Evolutionary conservation across 2,888 invertebrate genomes (phyloP).

Genomic region (Napeogenes sylphis): DNA sequence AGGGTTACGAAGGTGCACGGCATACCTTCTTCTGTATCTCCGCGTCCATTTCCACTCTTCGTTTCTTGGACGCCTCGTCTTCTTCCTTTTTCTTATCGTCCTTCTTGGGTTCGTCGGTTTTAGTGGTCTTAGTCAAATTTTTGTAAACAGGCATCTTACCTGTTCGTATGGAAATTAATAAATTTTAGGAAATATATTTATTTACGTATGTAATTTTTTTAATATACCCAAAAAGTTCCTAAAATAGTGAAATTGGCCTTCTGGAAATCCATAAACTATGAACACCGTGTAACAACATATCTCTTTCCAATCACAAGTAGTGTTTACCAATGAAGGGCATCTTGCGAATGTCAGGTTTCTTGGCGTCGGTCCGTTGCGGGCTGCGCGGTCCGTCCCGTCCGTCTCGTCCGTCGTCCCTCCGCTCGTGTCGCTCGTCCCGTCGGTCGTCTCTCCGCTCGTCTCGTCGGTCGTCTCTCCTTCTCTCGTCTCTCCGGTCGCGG

Average conservation of each 20-base stretch:
- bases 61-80: constrained; percentile 60
- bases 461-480: constrained; percentile 23
- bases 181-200: no score
- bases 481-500: constrained; percentile 22
- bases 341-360: constrained; percentile 80
- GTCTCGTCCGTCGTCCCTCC: constrained; percentile 26
- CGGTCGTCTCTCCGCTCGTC: constrained; percentile 30
- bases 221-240: no score
- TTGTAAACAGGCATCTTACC: constrained; percentile 88
- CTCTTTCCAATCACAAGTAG: background rate
- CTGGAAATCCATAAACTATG: background rate
- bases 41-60: constrained; percentile 74
- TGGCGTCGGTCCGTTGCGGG: constrained; percentile 39
- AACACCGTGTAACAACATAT: background rate
- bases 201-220: no score
- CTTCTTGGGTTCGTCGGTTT: constrained; percentile 70
- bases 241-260: no score
- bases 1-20: no score
- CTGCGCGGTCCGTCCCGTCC: constrained; percentile 26
- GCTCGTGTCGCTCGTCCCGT: constrained; percentile 29
- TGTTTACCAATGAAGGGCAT: constrained; percentile 87
- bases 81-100: constrained; percentile 64
- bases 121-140: constrained; percentile 52
- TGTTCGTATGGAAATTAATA: constrained; percentile 25
- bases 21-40: constrained; percentile 73